Evolutionary conservation across 2,797 vertebrate genomes (phyloP).

Genomic region (Lerista edwardsae): DNA sequence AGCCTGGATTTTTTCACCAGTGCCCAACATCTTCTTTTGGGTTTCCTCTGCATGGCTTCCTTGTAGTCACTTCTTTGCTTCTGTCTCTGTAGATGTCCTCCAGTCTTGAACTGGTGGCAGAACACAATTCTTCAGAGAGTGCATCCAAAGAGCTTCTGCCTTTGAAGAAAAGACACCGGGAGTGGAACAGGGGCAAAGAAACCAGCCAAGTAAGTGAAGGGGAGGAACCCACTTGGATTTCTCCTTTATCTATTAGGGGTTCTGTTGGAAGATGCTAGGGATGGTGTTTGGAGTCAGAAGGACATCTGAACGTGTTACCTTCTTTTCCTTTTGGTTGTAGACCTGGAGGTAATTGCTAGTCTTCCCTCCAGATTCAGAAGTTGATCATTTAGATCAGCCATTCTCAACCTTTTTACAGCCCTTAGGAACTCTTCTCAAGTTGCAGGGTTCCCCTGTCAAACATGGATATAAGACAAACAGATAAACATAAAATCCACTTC

Average conservation of each 20-base stretch:
- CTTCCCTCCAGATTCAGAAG: too few relatives aligned
- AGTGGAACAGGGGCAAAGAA: constrained; percentile 8
- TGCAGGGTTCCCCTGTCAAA: too few relatives aligned
- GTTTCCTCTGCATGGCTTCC: not conserved
- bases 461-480: too few relatives aligned
- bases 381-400: too few relatives aligned
- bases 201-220: not conserved
- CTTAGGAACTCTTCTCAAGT: too few relatives aligned
- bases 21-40: not conserved
- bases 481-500: too few relatives aligned
- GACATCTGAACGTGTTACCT: not conserved
- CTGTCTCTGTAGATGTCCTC: constrained; percentile 4
- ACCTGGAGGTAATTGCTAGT: too few relatives aligned
- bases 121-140: not conserved
- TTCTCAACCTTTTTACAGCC: too few relatives aligned
- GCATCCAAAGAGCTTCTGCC: not conserved
- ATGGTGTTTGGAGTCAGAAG: not conserved
- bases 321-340: too few relatives aligned
- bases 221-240: not conserved
- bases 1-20: too few relatives aligned
- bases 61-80: not conserved
- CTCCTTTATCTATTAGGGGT: too few relatives aligned
- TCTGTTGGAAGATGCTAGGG: not conserved
- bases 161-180: not conserved
- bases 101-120: constrained; percentile 10